Evolutionary conservation across 1,140 invertebrate species (phyloP), one percentile per base, ranked within the genome.

Genomic region (Bemisia tabaci): DNA sequence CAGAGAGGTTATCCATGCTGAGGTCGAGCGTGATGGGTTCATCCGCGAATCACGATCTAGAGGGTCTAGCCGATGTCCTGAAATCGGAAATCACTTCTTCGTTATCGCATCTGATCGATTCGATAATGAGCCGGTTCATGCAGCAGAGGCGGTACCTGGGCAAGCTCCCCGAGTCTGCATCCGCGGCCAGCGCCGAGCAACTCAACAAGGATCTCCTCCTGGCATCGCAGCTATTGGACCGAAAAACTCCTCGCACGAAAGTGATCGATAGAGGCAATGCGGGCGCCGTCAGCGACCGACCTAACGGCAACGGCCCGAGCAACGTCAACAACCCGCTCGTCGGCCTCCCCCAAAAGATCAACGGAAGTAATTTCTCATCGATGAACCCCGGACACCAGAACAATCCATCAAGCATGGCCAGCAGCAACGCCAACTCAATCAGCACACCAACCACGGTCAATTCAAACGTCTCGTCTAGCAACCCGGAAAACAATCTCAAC

Each of bases 41-140:
- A 82, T 87, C 69, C 85, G 84, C 0, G 86, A 84, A 25, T 81
- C 86, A 21, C 0, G 92, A 94, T 74, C 79, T 95, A 1, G 91
- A 95, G 77, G 87, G 89, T 62, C 79, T 95, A 60, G 90, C 91
- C 5, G 92, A 95, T 71, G 85, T 89, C 60, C 82, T 96, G 1
- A 96, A 96, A 79, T 86, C 85, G 48, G 93, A 96, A 81, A 90
- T 96, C 67, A 88, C 88, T 21, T 85, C 90, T 64, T 92, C 89
- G 2, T 75, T 94, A 60, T 84, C 87, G 2, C 88, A 86, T 67
- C 79, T 95, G n/a, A 91, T 96, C 68, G 94, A 96, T 77, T 89
- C 87, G 12, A 90, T 94, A 64, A 83, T 96, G 60, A 85, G 86
- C 21, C 84, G 90, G 69, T 94, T 92, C 74, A 83, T 92, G 59